Percentiles rank a stretch among this genome's conserved stretches.
Evolutionary conservation across 2,888 invertebrate genomes (phyloP).

Genomic region (Phania funesta): DNA sequence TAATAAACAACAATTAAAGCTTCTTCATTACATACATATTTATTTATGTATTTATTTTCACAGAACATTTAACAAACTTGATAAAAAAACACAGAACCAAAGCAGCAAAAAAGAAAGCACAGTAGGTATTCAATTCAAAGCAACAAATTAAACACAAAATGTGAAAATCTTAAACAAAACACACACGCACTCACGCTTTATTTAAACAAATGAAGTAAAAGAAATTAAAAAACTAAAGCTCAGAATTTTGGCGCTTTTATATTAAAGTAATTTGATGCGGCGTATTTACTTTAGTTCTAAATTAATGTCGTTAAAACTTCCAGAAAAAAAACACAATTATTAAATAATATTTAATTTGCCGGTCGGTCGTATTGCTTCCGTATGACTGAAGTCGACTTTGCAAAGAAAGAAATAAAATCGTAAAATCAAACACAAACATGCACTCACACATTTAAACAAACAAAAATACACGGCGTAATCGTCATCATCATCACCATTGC

Average conservation of each 20-base stretch:
- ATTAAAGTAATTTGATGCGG: constrained; percentile 33
- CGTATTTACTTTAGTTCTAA: constrained; percentile 17
- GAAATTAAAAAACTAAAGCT: constrained; percentile 16
- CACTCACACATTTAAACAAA: constrained; percentile 13
- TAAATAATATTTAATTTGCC: constrained; percentile 37
- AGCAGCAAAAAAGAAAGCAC: not conserved
- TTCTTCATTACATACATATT: constrained; percentile 46
- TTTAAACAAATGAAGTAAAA: constrained; percentile 7
- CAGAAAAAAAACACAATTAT: constrained; percentile 10
- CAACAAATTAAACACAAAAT: constrained; percentile 16
- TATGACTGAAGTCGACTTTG: constrained; percentile 70
- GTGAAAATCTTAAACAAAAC: constrained; percentile 10
- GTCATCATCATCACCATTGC: constrained; percentile 40
- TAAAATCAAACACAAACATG: constrained; percentile 48
- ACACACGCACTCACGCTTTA: constrained; percentile 24
- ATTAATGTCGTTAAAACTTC: constrained; percentile 21
- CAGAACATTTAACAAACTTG: constrained; percentile 10
- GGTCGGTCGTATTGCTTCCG: constrained; percentile 72
- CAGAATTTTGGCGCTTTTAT: constrained; percentile 46
- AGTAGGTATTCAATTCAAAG: constrained; percentile 30
- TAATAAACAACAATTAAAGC: constrained; percentile 38
- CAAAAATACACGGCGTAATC: constrained; percentile 37
- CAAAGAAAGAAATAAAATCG: constrained; percentile 58
- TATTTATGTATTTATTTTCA: constrained; percentile 15
- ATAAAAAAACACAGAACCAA: constrained; percentile 9